phyloP scores from a whole-genome alignment of 2,113 vertebrate species.

The Heptranchias perlo region DNA sequence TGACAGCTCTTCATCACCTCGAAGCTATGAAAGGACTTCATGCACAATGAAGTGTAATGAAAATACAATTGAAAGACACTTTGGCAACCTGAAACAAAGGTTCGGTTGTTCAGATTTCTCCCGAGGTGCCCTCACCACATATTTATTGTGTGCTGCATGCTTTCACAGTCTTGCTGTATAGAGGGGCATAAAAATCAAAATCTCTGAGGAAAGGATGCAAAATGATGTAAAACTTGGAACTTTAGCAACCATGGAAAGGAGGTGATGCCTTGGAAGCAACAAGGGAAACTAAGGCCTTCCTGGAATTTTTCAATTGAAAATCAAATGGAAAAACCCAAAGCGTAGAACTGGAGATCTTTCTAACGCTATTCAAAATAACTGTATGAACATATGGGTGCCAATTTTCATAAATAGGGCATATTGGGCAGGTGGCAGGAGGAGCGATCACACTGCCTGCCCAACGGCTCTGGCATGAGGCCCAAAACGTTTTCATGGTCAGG shows the following conservation, averaged over 20 bases:
- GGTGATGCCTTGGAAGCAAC: background rate
- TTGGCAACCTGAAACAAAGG: background rate
- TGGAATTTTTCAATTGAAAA: slow-evolving; percentile 11
- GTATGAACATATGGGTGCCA: background rate
- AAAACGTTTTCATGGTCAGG: background rate
- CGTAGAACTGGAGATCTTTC: background rate
- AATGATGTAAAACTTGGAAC: background rate
- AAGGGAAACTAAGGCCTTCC: background rate
- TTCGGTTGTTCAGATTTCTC: background rate
- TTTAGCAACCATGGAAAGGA: background rate
- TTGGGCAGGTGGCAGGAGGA: background rate
- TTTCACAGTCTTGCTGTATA: background rate
- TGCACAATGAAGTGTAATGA: background rate
- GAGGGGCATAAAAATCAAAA: background rate
- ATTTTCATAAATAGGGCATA: background rate
- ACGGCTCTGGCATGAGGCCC: too few species aligned
- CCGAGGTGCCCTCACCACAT: background rate
- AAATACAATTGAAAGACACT: background rate
- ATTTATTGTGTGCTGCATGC: background rate
- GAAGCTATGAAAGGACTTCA: background rate
- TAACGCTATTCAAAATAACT: background rate
- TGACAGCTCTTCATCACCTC: background rate
- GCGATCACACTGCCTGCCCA: too few species aligned
- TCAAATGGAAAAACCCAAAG: background rate
- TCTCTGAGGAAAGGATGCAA: background rate